phyloP scores from a whole-genome alignment of 2,797 vertebrate species.

The Ambastaia sidthimunki region DNA sequence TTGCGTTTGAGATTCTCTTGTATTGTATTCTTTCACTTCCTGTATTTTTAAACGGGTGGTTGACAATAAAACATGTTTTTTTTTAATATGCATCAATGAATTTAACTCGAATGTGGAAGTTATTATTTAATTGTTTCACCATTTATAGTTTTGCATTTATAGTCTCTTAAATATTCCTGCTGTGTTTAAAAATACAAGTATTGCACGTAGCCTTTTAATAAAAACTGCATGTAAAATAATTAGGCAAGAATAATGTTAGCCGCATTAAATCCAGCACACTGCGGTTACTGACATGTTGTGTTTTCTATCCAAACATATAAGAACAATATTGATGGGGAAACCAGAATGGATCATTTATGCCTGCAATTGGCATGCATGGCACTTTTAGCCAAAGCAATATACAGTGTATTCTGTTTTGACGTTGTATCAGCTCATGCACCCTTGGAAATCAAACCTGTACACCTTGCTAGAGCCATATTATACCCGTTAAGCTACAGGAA shows the following conservation, averaged over 20 bases:
- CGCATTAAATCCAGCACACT: neutral
- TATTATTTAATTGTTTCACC: too few species aligned
- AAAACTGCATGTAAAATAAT: neutral
- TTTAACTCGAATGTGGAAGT: too few species aligned
- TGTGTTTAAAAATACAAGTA: neutral
- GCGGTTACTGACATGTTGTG: neutral
- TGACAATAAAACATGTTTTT: neutral
- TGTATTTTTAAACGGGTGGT: neutral
- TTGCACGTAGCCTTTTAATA: neutral
- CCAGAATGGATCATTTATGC: neutral
- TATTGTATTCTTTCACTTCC: constrained; percentile 2
- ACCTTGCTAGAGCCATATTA: too few species aligned
- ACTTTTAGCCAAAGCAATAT: neutral
- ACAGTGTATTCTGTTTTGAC: neutral
- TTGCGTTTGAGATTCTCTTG: constrained; percentile 38
- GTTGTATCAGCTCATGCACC: neutral
- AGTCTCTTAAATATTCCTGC: neutral
- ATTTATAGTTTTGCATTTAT: neutral
- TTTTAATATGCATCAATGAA: too few species aligned
- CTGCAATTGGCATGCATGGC: neutral
- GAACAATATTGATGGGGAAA: neutral
- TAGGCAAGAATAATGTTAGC: neutral
- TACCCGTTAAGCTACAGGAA: neutral
- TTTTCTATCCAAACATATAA: neutral
- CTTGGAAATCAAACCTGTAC: neutral